Percentiles rank a stretch among this genome's conserved stretches.
Conservation (phyloP, 1,140 invertebrate genomes). For the Drosophila kohkoa region DNA sequence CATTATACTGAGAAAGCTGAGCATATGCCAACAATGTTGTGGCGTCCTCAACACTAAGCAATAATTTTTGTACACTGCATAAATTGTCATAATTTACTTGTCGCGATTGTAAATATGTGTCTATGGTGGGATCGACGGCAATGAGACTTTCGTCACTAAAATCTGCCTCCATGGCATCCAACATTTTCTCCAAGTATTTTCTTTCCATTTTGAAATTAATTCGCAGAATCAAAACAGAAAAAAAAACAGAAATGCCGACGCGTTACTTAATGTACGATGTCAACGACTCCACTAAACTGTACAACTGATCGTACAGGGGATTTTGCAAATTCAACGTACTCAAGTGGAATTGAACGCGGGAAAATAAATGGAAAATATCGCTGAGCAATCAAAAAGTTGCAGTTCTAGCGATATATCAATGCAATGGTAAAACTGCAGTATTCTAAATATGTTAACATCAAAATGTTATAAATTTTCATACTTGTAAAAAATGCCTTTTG, state of each 20-base stretch:
- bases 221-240: neutral
- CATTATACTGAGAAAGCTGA: neutral
- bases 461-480: too few species aligned
- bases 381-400: too few species aligned
- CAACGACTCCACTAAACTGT: too few species aligned
- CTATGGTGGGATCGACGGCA: neutral
- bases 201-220: conserved; percentile 3
- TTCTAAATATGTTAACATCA: too few species aligned
- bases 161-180: neutral
- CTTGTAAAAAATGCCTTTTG: too few species aligned
- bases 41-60: conserved; percentile 11
- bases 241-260: neutral
- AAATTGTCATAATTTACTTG: conserved; percentile 13
- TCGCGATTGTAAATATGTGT: neutral
- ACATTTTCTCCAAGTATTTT: neutral
- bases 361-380: too few species aligned
- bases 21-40: neutral
- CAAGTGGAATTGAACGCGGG: too few species aligned
- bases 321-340: too few species aligned
- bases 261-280: too few species aligned
- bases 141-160: conserved; percentile 5
- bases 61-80: neutral
- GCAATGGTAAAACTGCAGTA: too few species aligned
- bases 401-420: too few species aligned
- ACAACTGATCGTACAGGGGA: too few species aligned